Conservation (phyloP, 2,888 invertebrate genomes). For the Electrophaes corylata region DNA sequence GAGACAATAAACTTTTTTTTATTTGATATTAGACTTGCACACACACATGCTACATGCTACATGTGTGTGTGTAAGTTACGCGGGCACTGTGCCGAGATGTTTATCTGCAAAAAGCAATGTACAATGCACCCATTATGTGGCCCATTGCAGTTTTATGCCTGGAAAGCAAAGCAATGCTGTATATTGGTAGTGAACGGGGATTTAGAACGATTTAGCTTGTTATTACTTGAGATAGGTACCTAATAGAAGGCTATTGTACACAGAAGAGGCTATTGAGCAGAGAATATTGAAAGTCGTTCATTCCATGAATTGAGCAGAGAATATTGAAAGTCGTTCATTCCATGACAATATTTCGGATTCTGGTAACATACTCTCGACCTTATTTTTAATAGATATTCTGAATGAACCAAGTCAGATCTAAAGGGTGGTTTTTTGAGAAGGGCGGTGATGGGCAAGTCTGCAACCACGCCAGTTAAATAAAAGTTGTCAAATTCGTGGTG, state of each 20-base stretch:
- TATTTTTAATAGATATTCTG: too few species aligned
- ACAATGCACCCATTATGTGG: conserved; percentile 25
- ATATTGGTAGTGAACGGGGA: conserved; percentile 27
- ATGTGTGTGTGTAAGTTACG: neutral
- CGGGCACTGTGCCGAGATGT: neutral
- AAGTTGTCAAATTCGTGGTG: too few species aligned
- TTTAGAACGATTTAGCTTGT: conserved; percentile 19
- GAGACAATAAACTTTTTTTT: too few species aligned
- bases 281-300: conserved; percentile 12
- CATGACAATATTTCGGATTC: conserved; percentile 4
- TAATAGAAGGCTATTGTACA: neutral
- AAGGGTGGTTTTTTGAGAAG: too few species aligned
- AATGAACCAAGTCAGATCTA: too few species aligned
- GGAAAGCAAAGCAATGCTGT: conserved; percentile 25
- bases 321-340: too few species aligned
- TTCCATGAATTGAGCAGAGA: too few species aligned
- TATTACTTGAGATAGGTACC: conserved; percentile 18
- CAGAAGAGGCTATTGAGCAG: conserved; percentile 6
- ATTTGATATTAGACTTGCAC: too few species aligned
- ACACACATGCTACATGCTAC: too few species aligned
- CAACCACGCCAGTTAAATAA: too few species aligned
- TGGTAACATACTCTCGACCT: too few species aligned
- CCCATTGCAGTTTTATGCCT: conserved; percentile 37
- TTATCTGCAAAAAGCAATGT: neutral
- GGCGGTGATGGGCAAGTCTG: too few species aligned